phyloP scores from a whole-genome alignment of 2,888 invertebrate genomes.

The Adelognathus sp. region DNA sequence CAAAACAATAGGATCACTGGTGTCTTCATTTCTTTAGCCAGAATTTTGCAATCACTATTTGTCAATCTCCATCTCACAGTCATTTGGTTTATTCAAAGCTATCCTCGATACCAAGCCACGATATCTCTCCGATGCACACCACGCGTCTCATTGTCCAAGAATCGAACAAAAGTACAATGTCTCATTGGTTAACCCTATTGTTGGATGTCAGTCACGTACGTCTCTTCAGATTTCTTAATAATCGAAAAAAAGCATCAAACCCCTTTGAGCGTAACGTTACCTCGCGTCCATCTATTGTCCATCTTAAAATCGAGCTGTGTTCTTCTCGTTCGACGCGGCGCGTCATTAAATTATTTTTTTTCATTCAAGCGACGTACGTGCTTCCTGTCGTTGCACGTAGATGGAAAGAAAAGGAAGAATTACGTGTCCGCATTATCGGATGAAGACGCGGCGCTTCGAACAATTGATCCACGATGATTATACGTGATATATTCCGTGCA shows the following conservation, averaged over 20 bases:
- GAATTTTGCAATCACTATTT: background rate
- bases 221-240: slow-evolving; percentile 1
- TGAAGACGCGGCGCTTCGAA: slow-evolving; percentile 23
- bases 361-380: slow-evolving; percentile 47
- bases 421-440: slow-evolving; percentile 40
- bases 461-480: slow-evolving; percentile 61
- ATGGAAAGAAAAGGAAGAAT: slow-evolving; percentile 13
- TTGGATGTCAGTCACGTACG: slow-evolving; percentile 26
- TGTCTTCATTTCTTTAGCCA: background rate
- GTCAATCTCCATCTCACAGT: background rate
- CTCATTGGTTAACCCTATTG: slow-evolving; percentile 20
- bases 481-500: slow-evolving; percentile 34
- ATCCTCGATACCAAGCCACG: background rate
- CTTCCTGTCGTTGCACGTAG: slow-evolving; percentile 38
- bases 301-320: slow-evolving; percentile 18
- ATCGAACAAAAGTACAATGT: slow-evolving; percentile 32
- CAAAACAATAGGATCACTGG: background rate
- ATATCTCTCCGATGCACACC: slow-evolving; percentile 1
- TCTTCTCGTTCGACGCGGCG: background rate
- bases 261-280: background rate
- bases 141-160: slow-evolving; percentile 17
- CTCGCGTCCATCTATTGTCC: slow-evolving; percentile 24
- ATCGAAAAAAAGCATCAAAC: slow-evolving; percentile 11
- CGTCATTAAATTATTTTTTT: slow-evolving; percentile 42
- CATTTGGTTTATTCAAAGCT: background rate